phyloP scores from a whole-genome alignment of 35 echinoderm and acorn worm species.

The Lytechinus pictus region DNA sequence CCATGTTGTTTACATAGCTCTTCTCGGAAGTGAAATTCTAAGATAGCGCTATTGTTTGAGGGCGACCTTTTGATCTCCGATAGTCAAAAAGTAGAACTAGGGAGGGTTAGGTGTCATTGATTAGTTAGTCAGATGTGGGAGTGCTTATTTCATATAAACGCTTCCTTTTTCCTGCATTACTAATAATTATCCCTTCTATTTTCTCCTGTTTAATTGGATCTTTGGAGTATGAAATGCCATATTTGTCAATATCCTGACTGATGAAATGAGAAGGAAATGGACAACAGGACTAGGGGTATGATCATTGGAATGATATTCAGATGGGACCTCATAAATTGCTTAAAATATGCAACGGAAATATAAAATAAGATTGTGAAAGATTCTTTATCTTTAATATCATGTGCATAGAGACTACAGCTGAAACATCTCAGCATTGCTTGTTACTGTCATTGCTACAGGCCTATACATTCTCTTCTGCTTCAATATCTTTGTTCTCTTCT shows the following conservation, averaged over 20 bases:
- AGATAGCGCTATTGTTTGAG: background rate
- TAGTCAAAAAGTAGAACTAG: background rate
- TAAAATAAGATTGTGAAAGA: too few species aligned
- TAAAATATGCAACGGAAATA: background rate
- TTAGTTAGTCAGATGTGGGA: conserved; percentile 17
- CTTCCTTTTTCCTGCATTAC: conserved; percentile 38
- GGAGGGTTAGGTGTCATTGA: background rate
- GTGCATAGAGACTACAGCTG: too few species aligned
- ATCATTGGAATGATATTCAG: background rate
- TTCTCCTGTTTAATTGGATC: background rate
- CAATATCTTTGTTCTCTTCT: too few species aligned
- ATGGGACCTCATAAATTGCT: background rate
- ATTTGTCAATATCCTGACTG: background rate
- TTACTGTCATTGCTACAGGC: too few species aligned
- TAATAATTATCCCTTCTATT: conserved; percentile 29
- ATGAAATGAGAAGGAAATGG: background rate
- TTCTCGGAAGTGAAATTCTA: background rate
- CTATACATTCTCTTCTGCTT: too few species aligned
- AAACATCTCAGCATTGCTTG: too few species aligned
- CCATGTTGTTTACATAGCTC: background rate
- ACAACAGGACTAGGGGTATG: background rate
- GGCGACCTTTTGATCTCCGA: conserved; percentile 15
- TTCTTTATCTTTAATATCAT: too few species aligned
- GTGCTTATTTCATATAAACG: background rate
- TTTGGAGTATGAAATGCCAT: background rate